These are phyloP conservation scores for Muntiacus reevesi DNA, from an alignment of 2,113 vertebrate genomes.

Conservation along the genomic window DNA sequence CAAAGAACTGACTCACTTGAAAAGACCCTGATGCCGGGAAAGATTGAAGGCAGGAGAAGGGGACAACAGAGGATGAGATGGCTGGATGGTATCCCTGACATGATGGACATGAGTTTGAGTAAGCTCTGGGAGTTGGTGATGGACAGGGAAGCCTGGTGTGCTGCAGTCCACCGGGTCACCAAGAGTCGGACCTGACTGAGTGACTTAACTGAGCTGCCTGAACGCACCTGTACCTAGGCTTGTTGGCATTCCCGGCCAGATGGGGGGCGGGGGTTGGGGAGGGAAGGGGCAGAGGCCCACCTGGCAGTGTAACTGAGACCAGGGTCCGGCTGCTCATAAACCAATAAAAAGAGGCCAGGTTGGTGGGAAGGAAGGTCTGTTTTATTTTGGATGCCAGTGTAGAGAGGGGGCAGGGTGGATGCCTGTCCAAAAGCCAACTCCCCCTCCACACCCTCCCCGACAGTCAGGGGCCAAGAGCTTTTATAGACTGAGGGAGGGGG, in stretches of 20 bases:
- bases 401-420: not conserved
- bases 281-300: not conserved
- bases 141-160: not conserved
- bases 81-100: not conserved
- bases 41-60: not conserved
- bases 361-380: not conserved
- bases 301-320: not conserved
- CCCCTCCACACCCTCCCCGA: rapidly evolving
- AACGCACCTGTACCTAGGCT: not conserved
- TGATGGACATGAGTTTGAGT: not conserved
- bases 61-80: not conserved
- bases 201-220: too few relatives aligned
- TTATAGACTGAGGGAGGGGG: not conserved
- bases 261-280: rapidly evolving
- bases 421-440: not conserved
- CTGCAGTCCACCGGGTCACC: not conserved
- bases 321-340: not conserved
- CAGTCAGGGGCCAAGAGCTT: not conserved
- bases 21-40: not conserved
- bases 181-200: not conserved
- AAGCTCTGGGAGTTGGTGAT: not conserved
- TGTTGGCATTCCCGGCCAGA: not conserved
- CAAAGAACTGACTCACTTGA: not conserved
- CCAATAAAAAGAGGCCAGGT: not conserved
- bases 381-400: not conserved